Evolutionary conservation across 2,113 vertebrate species (phyloP).

Genomic region (Rhinopomastus cyanomelas): DNA sequence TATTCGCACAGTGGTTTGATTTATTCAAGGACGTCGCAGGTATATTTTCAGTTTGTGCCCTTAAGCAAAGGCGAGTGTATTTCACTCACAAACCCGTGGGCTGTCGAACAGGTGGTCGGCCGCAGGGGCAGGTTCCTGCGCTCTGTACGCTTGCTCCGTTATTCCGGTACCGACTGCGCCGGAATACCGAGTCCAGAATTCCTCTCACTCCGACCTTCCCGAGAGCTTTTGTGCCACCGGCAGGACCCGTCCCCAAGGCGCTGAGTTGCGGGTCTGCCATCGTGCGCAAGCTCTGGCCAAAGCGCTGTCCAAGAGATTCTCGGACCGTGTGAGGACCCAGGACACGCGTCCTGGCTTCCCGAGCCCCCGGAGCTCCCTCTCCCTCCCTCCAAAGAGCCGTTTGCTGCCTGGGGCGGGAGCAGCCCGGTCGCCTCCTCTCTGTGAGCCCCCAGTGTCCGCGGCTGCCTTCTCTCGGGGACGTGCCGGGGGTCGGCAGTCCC

Average conservation of each 20-base stretch:
- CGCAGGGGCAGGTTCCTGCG: neutral
- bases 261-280: neutral
- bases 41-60: neutral
- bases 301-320: neutral
- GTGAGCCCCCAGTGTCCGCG: rapidly evolving
- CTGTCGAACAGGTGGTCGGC: neutral
- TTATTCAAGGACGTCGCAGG: neutral
- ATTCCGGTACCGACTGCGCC: rapidly evolving
- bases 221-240: neutral
- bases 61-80: neutral
- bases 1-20: neutral
- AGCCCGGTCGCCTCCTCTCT: neutral
- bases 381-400: neutral
- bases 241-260: neutral
- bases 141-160: neutral
- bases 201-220: neutral
- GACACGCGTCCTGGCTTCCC: neutral
- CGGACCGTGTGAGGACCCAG: neutral
- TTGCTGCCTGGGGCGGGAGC: neutral
- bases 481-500: neutral
- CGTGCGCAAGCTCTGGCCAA: neutral
- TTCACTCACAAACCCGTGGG: neutral
- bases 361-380: neutral
- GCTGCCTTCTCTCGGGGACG: neutral
- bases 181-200: no score